Evolutionary conservation across 2,113 vertebrate species (phyloP), one percentile per base, ranked within the genome.

Genomic region (Piprites chloris): DNA sequence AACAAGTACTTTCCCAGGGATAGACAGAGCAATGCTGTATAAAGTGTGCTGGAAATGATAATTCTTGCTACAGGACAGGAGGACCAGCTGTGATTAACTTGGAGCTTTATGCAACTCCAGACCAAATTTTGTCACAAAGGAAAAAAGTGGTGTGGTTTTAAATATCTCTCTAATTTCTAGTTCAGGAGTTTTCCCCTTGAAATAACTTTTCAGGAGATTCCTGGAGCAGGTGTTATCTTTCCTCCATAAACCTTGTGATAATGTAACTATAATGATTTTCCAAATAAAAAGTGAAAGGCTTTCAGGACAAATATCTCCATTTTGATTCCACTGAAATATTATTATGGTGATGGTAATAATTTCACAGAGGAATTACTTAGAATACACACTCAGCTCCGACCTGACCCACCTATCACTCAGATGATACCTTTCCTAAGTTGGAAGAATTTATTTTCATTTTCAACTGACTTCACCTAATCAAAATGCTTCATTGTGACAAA

Each of bases 401-500:
- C 94, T 98, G 98, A 98, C 98, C 98, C 95, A 95, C 93, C 97
- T 94, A 97, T 98, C 97, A 97, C 96, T 96, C 94, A 97, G 93
- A 95, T 96, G 93, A 97, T 96, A 97, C 85, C 87, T 97, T 93
- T 84, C 69, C 85, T 86, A 97, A 98, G 93, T 95, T 96, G 90
- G 89, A 97, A 96, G 96, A 98, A 98, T 98, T 98, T 97, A 98
- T 98, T 98, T 98, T 98, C 98, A 98, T 98, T 97, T 96, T 94
- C 92, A 95, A 30, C 90, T 89, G 95, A 96, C 96, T 96, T 94
- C 95, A 97, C 97, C 94, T 98, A 98, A 98, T 98, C 98, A 98
- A 97, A 96, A 91, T 96, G 95, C 96, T 96, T 98, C 92, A 97
- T 93, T 97, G 95, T 97, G 97, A 98, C 97, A 97, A 94, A 98